Conservation (phyloP, 1,140 invertebrate species). For the Asobara japonica region DNA sequence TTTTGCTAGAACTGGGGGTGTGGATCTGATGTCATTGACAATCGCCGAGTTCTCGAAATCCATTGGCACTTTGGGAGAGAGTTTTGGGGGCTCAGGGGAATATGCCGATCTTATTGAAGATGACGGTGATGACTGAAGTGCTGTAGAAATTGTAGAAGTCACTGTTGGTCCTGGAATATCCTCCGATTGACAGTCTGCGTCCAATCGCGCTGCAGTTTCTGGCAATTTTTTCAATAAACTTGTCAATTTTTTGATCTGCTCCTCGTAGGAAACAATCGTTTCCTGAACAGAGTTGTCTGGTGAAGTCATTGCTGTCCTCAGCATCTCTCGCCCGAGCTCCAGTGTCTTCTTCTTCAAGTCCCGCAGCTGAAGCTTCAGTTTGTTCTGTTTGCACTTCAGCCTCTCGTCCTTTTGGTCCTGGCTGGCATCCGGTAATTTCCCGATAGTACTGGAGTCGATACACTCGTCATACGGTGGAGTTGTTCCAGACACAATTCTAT, state of each 20-base stretch:
- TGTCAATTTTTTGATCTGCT: constrained; percentile 43
- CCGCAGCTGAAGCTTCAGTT: constrained; percentile 37
- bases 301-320: constrained; percentile 15
- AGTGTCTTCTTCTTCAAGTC: constrained; percentile 40
- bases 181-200: background rate
- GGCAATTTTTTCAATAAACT: constrained; percentile 28
- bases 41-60: constrained; percentile 30
- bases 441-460: constrained; percentile 20
- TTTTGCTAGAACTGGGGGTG: constrained; percentile 45
- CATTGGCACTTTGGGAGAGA: constrained; percentile 42
- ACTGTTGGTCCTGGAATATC: background rate
- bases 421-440: background rate
- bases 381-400: constrained; percentile 40
- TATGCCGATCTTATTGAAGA: background rate
- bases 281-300: constrained; percentile 35
- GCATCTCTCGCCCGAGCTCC: constrained; percentile 30
- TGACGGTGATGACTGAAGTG: background rate
- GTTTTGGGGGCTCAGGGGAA: constrained; percentile 47
- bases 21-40: constrained; percentile 36
- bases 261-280: constrained; percentile 46
- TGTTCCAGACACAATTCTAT: constrained; percentile 45
- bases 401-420: constrained; percentile 39
- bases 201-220: background rate
- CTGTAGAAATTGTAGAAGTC: background rate
- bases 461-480: constrained; percentile 29